Conservation (phyloP, 2,888 invertebrate genomes). For the Rhagonycha lutea region DNA sequence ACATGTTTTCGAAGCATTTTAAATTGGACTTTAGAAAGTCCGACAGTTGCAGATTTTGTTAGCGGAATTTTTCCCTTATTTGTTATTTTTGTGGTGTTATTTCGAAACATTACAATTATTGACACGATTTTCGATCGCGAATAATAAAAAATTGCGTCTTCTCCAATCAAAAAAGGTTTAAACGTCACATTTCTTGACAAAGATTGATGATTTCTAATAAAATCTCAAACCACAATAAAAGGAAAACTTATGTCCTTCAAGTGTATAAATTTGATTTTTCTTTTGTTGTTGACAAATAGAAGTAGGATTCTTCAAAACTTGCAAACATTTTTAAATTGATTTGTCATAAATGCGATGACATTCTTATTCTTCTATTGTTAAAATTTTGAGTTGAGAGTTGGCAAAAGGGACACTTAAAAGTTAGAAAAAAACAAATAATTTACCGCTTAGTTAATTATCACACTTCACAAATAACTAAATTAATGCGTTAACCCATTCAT, state of each 20-base stretch:
- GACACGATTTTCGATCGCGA: no score
- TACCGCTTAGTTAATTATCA: neutral
- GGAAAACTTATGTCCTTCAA: neutral
- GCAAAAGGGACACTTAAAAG: neutral
- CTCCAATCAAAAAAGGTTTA: neutral
- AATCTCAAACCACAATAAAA: neutral
- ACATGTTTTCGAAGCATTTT: constrained; percentile 20
- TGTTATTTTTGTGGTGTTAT: neutral
- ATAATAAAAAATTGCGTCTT: neutral
- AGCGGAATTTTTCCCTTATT: neutral
- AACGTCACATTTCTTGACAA: neutral
- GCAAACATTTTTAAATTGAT: neutral
- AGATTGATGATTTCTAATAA: neutral
- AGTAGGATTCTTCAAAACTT: neutral
- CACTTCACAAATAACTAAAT: neutral
- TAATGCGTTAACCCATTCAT: neutral
- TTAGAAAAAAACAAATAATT: neutral
- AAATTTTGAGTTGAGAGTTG: neutral
- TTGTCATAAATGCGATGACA: constrained; percentile 17
- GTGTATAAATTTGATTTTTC: neutral
- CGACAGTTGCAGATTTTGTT: constrained; percentile 30
- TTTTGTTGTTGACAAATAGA: neutral
- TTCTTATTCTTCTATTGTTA: constrained; percentile 11
- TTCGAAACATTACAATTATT: neutral
- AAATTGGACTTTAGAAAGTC: constrained; percentile 11